Evolutionary conservation across 1,140 invertebrate species (phyloP), one percentile per base, ranked within the genome.

Genomic region (Apis florea): DNA sequence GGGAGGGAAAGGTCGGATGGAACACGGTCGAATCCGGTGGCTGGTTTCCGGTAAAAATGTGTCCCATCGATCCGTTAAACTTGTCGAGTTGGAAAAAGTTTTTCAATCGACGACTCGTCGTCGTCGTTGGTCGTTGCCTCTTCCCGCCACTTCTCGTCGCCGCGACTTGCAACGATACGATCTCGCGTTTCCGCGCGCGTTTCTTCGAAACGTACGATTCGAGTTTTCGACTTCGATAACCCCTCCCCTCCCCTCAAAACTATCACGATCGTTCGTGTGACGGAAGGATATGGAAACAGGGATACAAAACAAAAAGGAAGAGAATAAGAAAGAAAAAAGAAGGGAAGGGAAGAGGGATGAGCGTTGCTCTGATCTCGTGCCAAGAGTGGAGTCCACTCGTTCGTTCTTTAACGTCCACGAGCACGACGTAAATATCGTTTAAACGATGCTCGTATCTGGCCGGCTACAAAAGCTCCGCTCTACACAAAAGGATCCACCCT

Each of bases 51-150:
- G 15, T 79, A 63, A 71, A 79, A 71, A 79, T 56, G 67, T 53
- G 54, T 17, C 59, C 58, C 47, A 40, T 5, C 68, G 24, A 19
- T 8, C 53, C 69, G 71, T 73, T 75, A 47, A 67, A 81, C 71
- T 75, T 67, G 56, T 58, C 79, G 24, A 51, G 71, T 66, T 51
- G 6, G 63, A 40, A 81, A n/a, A 81, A 81, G 71, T 81, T 81
- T 81, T 81, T 75, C 79, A 81, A 81, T 81, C 79, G 79, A 53
- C 63, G 59, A 15, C 24, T 11, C 54, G 31, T 81, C 79, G 79
- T 53, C 61, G 59, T n/a, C 24, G 13, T n/a, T 47, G 31, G 2
- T 47, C 21, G 24, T 9, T 61, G 47, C 59, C 56, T 56, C 21
- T 17, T 75, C 21, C 17, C n/a, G 26, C 12, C 49, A 15, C 47